Evolutionary conservation across 2,888 invertebrate species (phyloP).

Genomic region (Phalera bucephala): DNA sequence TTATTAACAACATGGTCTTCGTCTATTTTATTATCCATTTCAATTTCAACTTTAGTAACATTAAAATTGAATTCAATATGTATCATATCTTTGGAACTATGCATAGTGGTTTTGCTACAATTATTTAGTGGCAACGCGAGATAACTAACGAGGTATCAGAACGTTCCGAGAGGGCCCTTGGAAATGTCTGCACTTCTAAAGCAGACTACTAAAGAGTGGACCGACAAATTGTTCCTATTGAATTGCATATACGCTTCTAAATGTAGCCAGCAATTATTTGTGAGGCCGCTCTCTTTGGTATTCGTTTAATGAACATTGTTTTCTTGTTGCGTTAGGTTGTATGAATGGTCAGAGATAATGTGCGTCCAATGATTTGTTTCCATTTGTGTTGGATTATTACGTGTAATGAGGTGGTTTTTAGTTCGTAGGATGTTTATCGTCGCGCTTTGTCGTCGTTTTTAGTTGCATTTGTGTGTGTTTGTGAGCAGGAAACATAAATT

Average conservation of each 20-base stretch:
- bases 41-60: constrained; percentile 29
- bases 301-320: constrained; percentile 81
- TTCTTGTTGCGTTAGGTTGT: constrained; percentile 49
- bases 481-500: too few relatives aligned
- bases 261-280: constrained; percentile 62
- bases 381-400: constrained; percentile 42
- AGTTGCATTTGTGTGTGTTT: too few relatives aligned
- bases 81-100: constrained; percentile 14
- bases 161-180: constrained; percentile 63
- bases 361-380: constrained; percentile 57
- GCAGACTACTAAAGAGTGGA: constrained; percentile 59
- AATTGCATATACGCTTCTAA: constrained; percentile 57
- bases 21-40: constrained; percentile 3
- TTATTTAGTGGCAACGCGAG: constrained; percentile 69
- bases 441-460: too few relatives aligned
- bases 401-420: constrained; percentile 8
- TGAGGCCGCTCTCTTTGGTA: constrained; percentile 63
- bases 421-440: background rate
- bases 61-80: constrained; percentile 23
- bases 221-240: constrained; percentile 78
- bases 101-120: constrained; percentile 60
- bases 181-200: constrained; percentile 65
- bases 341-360: constrained; percentile 63
- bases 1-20: constrained; percentile 29
- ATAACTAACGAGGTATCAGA: constrained; percentile 78